Evolutionary conservation across 2,888 invertebrate genomes (phyloP).

Genomic region (Drosophila limbata): DNA sequence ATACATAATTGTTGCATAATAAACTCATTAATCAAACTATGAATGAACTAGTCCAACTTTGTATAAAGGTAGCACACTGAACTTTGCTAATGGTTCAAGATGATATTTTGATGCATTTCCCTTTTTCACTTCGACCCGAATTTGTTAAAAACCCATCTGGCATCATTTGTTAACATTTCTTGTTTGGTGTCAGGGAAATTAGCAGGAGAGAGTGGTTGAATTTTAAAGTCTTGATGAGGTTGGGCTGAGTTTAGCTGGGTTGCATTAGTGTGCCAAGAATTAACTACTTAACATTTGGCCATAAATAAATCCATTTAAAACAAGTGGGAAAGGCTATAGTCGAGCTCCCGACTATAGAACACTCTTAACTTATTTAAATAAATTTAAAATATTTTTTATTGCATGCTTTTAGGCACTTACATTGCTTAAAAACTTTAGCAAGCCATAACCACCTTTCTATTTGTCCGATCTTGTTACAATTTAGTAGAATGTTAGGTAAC

Average conservation of each 20-base stretch:
- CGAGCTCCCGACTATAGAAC: too few relatives aligned
- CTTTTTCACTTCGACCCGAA: not conserved
- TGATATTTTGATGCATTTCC: conserved; percentile 62
- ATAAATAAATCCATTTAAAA: too few relatives aligned
- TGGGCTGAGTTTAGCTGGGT: not conserved
- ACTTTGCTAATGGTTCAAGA: conserved; percentile 65
- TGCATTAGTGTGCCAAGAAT: not conserved
- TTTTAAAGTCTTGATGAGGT: not conserved
- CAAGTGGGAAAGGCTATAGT: too few relatives aligned
- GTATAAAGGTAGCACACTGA: conserved; percentile 22
- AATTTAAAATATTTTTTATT: too few relatives aligned
- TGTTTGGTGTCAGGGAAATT: conserved; percentile 9
- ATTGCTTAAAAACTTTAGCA: too few relatives aligned
- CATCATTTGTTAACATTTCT: conserved; percentile 61
- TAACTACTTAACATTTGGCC: too few relatives aligned
- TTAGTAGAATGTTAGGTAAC: too few relatives aligned
- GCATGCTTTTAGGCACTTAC: too few relatives aligned
- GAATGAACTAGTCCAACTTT: conserved; percentile 51
- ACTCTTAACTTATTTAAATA: too few relatives aligned
- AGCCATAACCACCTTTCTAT: too few relatives aligned
- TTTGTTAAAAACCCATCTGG: conserved; percentile 53
- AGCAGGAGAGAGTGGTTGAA: conserved; percentile 3
- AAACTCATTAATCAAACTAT: conserved; percentile 77
- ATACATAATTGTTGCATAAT: conserved; percentile 82
- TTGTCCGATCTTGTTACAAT: too few relatives aligned